phyloP scores from a whole-genome alignment of 2,888 invertebrate genomes.

The Emesis furor region DNA sequence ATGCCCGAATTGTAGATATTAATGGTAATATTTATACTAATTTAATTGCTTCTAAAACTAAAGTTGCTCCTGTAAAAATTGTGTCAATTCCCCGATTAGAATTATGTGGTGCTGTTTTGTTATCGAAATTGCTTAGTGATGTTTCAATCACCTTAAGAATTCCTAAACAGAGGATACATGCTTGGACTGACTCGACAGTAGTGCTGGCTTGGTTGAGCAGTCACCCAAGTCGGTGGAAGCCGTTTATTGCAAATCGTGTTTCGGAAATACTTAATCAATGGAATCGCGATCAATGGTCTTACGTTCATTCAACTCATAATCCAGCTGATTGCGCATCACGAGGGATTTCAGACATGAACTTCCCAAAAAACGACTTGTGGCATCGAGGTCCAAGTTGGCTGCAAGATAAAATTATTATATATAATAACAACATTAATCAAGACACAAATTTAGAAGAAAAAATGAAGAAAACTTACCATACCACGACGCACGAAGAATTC shows the following conservation, averaged over 20 bases:
- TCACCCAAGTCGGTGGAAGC: conserved; percentile 48
- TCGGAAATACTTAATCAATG: conserved; percentile 62
- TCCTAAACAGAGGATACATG: conserved; percentile 25
- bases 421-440: neutral
- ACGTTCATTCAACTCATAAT: conserved; percentile 67
- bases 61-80: conserved; percentile 27
- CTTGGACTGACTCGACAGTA: conserved; percentile 53
- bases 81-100: conserved; percentile 35
- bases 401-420: conserved; percentile 13
- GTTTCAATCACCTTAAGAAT: conserved; percentile 26
- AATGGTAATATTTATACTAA: conserved; percentile 32
- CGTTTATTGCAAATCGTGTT: conserved; percentile 50
- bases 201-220: conserved; percentile 50
- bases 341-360: conserved; percentile 50
- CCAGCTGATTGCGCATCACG: conserved; percentile 76
- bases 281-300: conserved; percentile 63
- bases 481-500: neutral
- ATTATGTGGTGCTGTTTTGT: conserved; percentile 34
- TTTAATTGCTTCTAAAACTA: conserved; percentile 27
- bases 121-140: conserved; percentile 39
- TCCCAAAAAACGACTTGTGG: conserved; percentile 49
- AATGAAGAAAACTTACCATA: neutral
- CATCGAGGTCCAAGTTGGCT: conserved; percentile 62
- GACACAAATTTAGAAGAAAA: conserved; percentile 21
- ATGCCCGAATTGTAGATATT: conserved; percentile 29